A percentile compares a stretch with the other conserved stretches of the same genome.
These are phyloP conservation scores for Sphaerophoria rueppellii DNA, from an alignment of 2,888 invertebrate species.

Conservation along the genomic window DNA sequence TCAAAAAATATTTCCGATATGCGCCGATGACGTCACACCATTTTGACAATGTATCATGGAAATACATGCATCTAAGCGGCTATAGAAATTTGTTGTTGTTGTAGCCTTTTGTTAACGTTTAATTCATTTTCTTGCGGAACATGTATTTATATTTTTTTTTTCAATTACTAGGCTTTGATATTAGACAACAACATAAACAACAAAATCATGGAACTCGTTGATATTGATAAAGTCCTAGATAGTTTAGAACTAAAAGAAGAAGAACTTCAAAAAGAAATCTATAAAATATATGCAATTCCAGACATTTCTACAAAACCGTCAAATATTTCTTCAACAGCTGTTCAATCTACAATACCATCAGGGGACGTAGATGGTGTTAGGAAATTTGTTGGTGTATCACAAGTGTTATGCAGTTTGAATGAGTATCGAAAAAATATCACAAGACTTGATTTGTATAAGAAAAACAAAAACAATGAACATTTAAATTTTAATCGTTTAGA, in stretches of 20 bases:
- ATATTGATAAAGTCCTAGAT: slow-evolving; percentile 92
- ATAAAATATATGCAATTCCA: slow-evolving; percentile 24
- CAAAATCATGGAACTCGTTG: slow-evolving; percentile 83
- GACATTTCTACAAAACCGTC: slow-evolving; percentile 6
- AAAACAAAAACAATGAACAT: slow-evolving; percentile 24
- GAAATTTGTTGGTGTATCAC: slow-evolving; percentile 84
- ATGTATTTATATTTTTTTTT: too few relatives aligned
- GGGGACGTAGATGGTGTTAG: slow-evolving; percentile 77
- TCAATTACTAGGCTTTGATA: too few relatives aligned
- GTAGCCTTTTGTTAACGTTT: too few relatives aligned
- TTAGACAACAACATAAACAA: not conserved
- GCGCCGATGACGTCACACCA: too few relatives aligned
- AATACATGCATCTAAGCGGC: too few relatives aligned
- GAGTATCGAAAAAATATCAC: slow-evolving; percentile 83
- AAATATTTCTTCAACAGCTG: not conserved
- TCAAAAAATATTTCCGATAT: too few relatives aligned
- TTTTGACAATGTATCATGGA: too few relatives aligned
- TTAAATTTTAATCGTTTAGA: not conserved
- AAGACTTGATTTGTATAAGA: slow-evolving; percentile 74
- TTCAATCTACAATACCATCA: not conserved
- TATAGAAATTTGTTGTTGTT: too few relatives aligned
- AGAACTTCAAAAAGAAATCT: slow-evolving; percentile 71
- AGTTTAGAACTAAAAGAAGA: slow-evolving; percentile 90
- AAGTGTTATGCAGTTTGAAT: slow-evolving; percentile 86
- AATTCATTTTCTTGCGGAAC: too few relatives aligned